Percentiles rank a stretch among this genome's conserved stretches.
Conservation (phyloP, 2,113 vertebrate genomes). For the Jaculus jaculus region DNA sequence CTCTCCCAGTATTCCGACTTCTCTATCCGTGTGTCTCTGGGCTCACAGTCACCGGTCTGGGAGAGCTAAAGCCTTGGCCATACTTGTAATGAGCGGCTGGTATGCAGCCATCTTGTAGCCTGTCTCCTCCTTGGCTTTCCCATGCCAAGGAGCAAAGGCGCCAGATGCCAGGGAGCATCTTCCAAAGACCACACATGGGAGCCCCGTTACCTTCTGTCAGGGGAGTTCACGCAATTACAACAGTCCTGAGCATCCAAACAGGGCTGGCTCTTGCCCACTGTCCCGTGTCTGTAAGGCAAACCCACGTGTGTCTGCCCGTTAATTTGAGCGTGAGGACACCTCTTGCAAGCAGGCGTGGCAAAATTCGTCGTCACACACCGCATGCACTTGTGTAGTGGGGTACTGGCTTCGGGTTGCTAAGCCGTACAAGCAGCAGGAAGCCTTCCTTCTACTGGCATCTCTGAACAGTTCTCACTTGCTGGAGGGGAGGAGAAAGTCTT, state of each 20-base stretch:
- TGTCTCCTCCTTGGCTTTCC: not conserved
- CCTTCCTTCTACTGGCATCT: constrained; percentile 60
- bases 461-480: constrained; percentile 58
- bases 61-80: not conserved
- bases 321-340: constrained; percentile 70
- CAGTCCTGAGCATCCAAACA: constrained; percentile 39
- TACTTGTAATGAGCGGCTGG: not conserved
- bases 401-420: constrained; percentile 81
- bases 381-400: constrained; percentile 43
- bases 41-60: not conserved
- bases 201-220: not conserved
- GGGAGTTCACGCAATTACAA: not conserved
- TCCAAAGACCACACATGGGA: not conserved
- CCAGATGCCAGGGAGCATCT: not conserved
- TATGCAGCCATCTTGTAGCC: not conserved
- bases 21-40: not conserved
- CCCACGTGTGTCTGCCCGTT: constrained; percentile 60
- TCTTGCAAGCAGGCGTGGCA: constrained; percentile 63
- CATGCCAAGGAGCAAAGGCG: not conserved
- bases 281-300: constrained; percentile 54
- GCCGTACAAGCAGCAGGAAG: constrained; percentile 78
- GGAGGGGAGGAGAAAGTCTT: constrained; percentile 16
- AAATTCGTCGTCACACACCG: constrained; percentile 59
- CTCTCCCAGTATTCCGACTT: not conserved
- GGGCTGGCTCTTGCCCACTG: constrained; percentile 45